A percentile compares a stretch with the other conserved stretches of the same genome.
Conservation (phyloP, 2,888 invertebrate species). For the Eudemis profundana region DNA sequence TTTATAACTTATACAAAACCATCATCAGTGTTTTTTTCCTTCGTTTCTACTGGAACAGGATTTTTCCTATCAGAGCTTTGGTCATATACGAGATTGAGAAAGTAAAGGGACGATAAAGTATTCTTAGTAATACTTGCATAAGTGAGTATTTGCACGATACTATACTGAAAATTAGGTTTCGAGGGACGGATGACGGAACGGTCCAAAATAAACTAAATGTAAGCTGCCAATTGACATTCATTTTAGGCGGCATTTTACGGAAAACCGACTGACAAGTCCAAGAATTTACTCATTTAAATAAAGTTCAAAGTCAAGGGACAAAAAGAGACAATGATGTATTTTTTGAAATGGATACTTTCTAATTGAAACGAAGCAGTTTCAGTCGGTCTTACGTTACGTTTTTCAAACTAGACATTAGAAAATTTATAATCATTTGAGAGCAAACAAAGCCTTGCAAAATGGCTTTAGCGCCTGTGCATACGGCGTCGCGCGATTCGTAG, state of each 20-base stretch:
- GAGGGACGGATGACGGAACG: constrained; percentile 52
- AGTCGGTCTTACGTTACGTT: neutral
- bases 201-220: constrained; percentile 36
- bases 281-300: too few relatives aligned
- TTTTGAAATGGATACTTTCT: neutral
- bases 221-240: constrained; percentile 13
- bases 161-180: constrained; percentile 33
- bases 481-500: too few relatives aligned
- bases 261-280: constrained; percentile 4
- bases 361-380: neutral
- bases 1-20: too few relatives aligned
- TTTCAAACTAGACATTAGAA: neutral
- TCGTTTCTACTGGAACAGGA: too few relatives aligned
- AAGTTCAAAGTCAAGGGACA: neutral
- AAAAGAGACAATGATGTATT: neutral
- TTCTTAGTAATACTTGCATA: neutral
- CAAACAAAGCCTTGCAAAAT: neutral
- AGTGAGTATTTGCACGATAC: neutral
- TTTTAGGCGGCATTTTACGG: neutral
- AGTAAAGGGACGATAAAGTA: too few relatives aligned
- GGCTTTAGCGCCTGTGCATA: too few relatives aligned
- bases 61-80: too few relatives aligned
- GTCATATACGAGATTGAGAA: too few relatives aligned
- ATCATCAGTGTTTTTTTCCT: too few relatives aligned
- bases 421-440: neutral